Evolutionary conservation across 2,113 vertebrate genomes (phyloP), one percentile per base, ranked within the genome.

Genomic region (Ceyx melanurus): DNA sequence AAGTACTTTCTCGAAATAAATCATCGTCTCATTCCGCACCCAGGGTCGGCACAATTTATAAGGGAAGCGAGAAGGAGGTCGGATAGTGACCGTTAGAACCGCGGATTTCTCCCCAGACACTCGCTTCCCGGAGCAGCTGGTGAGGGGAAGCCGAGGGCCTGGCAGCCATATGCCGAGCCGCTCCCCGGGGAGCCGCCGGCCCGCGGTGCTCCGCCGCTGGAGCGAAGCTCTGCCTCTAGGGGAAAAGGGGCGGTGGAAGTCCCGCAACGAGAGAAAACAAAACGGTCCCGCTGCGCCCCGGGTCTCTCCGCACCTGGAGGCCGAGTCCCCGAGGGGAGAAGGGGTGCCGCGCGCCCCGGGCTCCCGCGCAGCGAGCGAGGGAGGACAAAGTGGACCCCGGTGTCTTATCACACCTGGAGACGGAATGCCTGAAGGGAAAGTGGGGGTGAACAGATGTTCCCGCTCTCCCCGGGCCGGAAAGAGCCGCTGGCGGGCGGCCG

Each of bases 21-120:
- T 4, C 19, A 3, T 4, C 1, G 0, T 2, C 8, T 10, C 3
- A 4, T 0, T 13, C 9, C 4, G 2, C 25, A 7, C 5, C 1
- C 5, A 5, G 13, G 16, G 25, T 13, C 7, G 5, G 15, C 6
- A 17, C 40, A 35, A 5, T 20, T 15, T 11, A 15, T 6, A 6
- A 10, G 31, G 31, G 26, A 25, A 40, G 16, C 11, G 18, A 60
- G 17, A 2, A 26, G 15, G 50, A 3, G 33, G 29, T 29, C 4
- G 56, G 48, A 6, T 0, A 6, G 43, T 4, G 15, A 13, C 68
- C 21, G 10, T 4, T 4, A 5, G 1, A 9, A 20, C 37, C 16
- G 16, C 12, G 13, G 15, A 13, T 65, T 40, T 18, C 67, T 31
- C n/a, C 29, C 14, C 46, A 17, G 16, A 13, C 23, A 9, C 74